These are phyloP conservation scores for Melipona bicolor DNA, from an alignment of 2,888 invertebrate genomes.

Conservation along the genomic window DNA sequence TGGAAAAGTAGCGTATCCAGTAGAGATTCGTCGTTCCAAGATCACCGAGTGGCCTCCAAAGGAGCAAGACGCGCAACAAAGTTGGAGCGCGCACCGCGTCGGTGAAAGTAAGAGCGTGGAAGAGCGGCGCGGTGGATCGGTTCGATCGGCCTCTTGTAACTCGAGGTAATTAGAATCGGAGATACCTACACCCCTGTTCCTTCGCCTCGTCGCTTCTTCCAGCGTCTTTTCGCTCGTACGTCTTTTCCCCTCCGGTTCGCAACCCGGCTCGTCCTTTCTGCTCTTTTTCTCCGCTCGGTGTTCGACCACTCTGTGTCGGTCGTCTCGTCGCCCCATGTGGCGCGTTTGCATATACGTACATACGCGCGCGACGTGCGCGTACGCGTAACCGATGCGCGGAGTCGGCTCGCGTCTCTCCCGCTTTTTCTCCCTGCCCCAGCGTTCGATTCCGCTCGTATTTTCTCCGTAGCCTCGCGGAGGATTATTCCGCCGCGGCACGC, in stretches of 20 bases:
- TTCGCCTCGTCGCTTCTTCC: constrained; percentile 34
- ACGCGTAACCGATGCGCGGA: constrained; percentile 57
- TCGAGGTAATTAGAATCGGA: constrained; percentile 76
- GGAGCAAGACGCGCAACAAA: constrained; percentile 53
- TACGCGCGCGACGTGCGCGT: constrained; percentile 54
- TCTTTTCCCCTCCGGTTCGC: constrained; percentile 16
- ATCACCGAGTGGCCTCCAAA: constrained; percentile 56
- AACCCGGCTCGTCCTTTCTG: constrained; percentile 5
- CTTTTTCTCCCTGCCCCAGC: constrained; percentile 5
- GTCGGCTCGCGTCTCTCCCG: constrained; percentile 10
- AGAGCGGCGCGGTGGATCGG: constrained; percentile 44
- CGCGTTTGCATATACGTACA: constrained; percentile 71
- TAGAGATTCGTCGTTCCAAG: neutral
- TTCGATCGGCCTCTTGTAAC: constrained; percentile 70
- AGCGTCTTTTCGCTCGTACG: constrained; percentile 43
- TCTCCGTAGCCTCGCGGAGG: constrained; percentile 7
- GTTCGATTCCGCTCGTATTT: constrained; percentile 21
- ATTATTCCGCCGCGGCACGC: constrained; percentile 16
- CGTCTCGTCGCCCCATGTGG: constrained; percentile 72
- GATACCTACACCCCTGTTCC: constrained; percentile 63
- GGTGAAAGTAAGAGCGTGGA: constrained; percentile 9
- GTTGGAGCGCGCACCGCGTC: constrained; percentile 54
- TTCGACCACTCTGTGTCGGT: constrained; percentile 66
- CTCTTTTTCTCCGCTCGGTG: constrained; percentile 40
- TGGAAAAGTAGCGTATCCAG: constrained; percentile 40